Conservation (phyloP, 2,888 invertebrate genomes). For the Nemotelus nigrinus region DNA sequence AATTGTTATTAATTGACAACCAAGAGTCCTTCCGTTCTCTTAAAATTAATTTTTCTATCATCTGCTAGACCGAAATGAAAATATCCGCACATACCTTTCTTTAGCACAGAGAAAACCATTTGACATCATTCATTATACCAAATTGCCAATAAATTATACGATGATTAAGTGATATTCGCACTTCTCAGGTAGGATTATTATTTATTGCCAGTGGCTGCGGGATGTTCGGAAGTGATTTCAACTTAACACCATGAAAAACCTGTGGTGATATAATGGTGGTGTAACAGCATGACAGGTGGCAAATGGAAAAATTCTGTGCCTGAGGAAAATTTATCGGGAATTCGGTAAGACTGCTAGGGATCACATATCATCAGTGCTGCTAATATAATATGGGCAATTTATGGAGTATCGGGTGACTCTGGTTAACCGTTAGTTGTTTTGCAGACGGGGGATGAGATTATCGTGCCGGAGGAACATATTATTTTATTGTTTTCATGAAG, state of each 20-base stretch:
- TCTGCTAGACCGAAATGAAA: no score
- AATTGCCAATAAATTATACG: constrained; percentile 50
- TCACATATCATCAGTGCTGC: no score
- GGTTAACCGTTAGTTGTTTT: no score
- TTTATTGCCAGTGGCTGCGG: constrained; percentile 14
- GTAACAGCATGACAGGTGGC: not conserved
- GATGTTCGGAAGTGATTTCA: constrained; percentile 5
- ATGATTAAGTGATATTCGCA: constrained; percentile 49
- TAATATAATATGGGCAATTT: no score
- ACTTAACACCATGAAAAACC: not conserved
- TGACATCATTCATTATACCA: constrained; percentile 42
- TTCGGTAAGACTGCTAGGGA: not conserved
- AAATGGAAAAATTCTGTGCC: not conserved
- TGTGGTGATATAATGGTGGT: not conserved
- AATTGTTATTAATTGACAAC: no score
- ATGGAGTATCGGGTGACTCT: no score
- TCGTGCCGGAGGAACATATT: no score
- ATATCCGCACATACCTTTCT: no score
- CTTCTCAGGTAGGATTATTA: constrained; percentile 43
- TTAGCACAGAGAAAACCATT: not conserved
- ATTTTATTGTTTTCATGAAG: no score
- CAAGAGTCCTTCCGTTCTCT: no score
- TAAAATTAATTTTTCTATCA: no score
- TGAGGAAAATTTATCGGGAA: not conserved
- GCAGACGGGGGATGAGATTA: no score